A percentile compares a stretch with the other conserved stretches of the same genome.
phyloP scores from a whole-genome alignment of 2,888 invertebrate species.

The Orgyia antiqua region DNA sequence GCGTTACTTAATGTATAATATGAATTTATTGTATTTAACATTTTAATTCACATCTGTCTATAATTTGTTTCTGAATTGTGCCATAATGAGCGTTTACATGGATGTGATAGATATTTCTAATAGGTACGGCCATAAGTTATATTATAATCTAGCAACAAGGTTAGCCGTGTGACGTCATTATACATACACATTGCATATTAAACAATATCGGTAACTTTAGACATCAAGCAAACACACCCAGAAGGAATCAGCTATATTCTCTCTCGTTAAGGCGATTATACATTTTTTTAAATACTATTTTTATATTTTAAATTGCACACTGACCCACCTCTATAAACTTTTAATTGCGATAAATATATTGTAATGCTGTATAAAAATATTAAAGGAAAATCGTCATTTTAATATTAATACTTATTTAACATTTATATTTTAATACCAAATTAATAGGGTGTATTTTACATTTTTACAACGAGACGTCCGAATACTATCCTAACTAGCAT shows the following conservation, averaged over 20 bases:
- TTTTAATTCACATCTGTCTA: conserved; percentile 21
- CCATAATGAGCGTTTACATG: conserved; percentile 4
- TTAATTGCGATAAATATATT: conserved; percentile 75
- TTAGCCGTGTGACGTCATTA: conserved; percentile 34
- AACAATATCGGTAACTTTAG: conserved; percentile 42
- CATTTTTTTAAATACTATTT: conserved; percentile 65
- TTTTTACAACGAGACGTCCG: conserved; percentile 73
- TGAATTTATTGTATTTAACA: conserved; percentile 12
- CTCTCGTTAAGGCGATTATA: conserved; percentile 77
- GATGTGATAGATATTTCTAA: background rate
- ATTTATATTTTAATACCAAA: conserved; percentile 63
- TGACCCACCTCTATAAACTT: conserved; percentile 76
- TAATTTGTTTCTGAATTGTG: conserved; percentile 10
- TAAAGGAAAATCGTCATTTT: conserved; percentile 75
- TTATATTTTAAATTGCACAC: conserved; percentile 68
- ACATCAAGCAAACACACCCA: conserved; percentile 63
- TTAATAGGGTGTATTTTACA: conserved; percentile 73
- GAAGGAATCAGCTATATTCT: conserved; percentile 73
- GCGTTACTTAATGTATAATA: conserved; percentile 9
- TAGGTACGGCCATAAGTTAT: background rate
- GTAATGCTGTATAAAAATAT: conserved; percentile 78
- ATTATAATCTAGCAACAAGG: background rate
- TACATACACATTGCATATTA: conserved; percentile 41
- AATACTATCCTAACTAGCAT: conserved; percentile 67
- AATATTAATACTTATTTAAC: conserved; percentile 68